Evolutionary conservation across 2,113 vertebrate genomes (phyloP).

Genomic region (Amia ocellicauda): DNA sequence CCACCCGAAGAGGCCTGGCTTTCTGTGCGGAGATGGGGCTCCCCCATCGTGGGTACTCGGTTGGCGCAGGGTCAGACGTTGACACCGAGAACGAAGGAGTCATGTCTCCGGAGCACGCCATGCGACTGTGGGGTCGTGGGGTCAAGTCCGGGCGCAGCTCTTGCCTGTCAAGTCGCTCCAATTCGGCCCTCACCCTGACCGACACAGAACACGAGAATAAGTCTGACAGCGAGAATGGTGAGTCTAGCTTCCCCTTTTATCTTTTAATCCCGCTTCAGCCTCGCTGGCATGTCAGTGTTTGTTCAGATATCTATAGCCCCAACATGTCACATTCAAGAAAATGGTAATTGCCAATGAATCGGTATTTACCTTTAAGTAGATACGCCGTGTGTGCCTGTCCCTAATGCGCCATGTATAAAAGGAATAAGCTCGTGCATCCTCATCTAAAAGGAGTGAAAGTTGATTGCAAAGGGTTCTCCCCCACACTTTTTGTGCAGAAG

Average conservation of each 20-base stretch:
- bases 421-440: no score
- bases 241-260: slow-evolving; percentile 57
- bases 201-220: slow-evolving; percentile 98
- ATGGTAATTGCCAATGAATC: slow-evolving; percentile 23
- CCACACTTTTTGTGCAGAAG: no score
- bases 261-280: slow-evolving; percentile 22
- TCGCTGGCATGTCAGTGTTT: not conserved
- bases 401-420: not conserved
- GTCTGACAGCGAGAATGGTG: slow-evolving; percentile 93
- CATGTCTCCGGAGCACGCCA: slow-evolving; percentile 91
- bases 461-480: no score
- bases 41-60: slow-evolving; percentile 88
- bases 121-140: slow-evolving; percentile 90
- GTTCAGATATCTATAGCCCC: slow-evolving; percentile 34
- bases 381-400: slow-evolving; percentile 26
- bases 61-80: slow-evolving; percentile 81
- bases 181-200: slow-evolving; percentile 94
- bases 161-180: slow-evolving; percentile 93
- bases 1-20: slow-evolving; percentile 86
- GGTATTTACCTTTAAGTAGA: slow-evolving; percentile 27
- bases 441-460: no score
- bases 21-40: slow-evolving; percentile 95
- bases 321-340: not conserved
- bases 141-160: slow-evolving; percentile 88
- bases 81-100: slow-evolving; percentile 89